Conservation (phyloP, 2,888 invertebrate genomes). For the Diogma glabrata region DNA sequence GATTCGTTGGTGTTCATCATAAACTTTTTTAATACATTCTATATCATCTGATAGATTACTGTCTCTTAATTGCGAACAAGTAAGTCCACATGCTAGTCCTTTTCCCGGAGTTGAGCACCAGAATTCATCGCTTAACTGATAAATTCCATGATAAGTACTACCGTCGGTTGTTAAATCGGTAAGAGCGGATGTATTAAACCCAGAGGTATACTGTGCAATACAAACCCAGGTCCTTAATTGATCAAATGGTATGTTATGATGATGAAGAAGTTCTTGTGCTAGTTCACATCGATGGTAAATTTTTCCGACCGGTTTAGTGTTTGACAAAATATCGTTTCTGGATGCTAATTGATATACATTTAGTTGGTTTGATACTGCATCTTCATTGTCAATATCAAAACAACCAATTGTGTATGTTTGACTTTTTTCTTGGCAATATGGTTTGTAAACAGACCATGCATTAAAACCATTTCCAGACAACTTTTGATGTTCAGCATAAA, state of each 20-base stretch:
- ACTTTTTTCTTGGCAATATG: slow-evolving; percentile 23
- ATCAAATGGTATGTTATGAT: slow-evolving; percentile 41
- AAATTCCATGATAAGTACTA: slow-evolving; percentile 57
- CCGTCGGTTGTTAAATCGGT: slow-evolving; percentile 41
- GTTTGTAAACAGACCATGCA: slow-evolving; percentile 31
- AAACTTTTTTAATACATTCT: slow-evolving; percentile 51
- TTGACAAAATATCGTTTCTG: background rate
- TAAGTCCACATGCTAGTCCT: slow-evolving; percentile 48
- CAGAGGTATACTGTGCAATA: slow-evolving; percentile 54
- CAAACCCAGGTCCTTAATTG: slow-evolving; percentile 50
- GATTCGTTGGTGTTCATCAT: slow-evolving; percentile 53
- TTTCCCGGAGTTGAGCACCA: slow-evolving; percentile 49
- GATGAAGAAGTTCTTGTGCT: slow-evolving; percentile 44
- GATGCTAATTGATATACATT: background rate
- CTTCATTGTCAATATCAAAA: slow-evolving; percentile 19
- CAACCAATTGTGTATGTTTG: slow-evolving; percentile 18
- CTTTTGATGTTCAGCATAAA: slow-evolving; percentile 51
- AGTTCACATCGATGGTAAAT: slow-evolving; percentile 53
- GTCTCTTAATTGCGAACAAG: slow-evolving; percentile 51
- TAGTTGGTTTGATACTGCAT: background rate
- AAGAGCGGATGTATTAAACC: slow-evolving; percentile 49
- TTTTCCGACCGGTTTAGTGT: slow-evolving; percentile 12
- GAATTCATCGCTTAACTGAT: slow-evolving; percentile 61
- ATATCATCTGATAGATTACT: slow-evolving; percentile 60
- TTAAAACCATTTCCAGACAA: slow-evolving; percentile 58